Evolutionary conservation across 2,888 invertebrate genomes (phyloP).

Genomic region (Athalia circularis): DNA sequence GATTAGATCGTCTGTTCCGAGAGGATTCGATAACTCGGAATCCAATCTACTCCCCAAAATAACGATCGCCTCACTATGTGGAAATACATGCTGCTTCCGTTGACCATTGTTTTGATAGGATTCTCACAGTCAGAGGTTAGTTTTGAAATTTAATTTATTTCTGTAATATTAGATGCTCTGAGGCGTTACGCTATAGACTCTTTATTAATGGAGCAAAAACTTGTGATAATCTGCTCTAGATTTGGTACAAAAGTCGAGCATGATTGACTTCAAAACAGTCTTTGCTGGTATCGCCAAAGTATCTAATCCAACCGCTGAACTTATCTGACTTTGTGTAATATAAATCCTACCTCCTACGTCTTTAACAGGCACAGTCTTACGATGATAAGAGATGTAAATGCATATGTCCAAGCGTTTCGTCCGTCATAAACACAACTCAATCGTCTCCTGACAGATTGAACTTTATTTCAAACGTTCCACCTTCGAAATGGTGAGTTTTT

Average conservation of each 20-base stretch:
- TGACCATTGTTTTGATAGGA: slow-evolving; percentile 50
- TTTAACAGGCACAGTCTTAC: slow-evolving; percentile 81
- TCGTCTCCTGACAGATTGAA: slow-evolving; percentile 81
- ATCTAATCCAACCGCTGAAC: background rate
- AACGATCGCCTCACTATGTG: slow-evolving; percentile 53
- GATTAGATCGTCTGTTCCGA: no score
- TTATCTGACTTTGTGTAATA: background rate
- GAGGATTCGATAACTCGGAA: no score
- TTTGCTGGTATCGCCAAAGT: no score
- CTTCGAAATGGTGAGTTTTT: slow-evolving; percentile 83
- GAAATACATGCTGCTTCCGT: slow-evolving; percentile 50
- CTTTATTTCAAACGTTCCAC: slow-evolving; percentile 87
- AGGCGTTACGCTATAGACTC: background rate
- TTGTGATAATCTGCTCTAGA: background rate
- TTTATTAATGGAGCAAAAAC: background rate
- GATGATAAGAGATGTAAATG: slow-evolving; percentile 92
- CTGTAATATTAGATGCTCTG: background rate
- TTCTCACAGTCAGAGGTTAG: slow-evolving; percentile 60
- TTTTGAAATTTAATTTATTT: background rate
- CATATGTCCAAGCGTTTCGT: slow-evolving; percentile 87
- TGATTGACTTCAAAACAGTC: background rate
- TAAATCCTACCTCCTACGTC: background rate
- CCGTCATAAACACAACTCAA: slow-evolving; percentile 81
- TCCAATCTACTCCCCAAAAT: background rate
- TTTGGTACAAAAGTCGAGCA: background rate